Percentiles rank a stretch among this genome's conserved stretches.
Conservation (phyloP, 2,888 invertebrate genomes). For the Eurytoma californica region DNA sequence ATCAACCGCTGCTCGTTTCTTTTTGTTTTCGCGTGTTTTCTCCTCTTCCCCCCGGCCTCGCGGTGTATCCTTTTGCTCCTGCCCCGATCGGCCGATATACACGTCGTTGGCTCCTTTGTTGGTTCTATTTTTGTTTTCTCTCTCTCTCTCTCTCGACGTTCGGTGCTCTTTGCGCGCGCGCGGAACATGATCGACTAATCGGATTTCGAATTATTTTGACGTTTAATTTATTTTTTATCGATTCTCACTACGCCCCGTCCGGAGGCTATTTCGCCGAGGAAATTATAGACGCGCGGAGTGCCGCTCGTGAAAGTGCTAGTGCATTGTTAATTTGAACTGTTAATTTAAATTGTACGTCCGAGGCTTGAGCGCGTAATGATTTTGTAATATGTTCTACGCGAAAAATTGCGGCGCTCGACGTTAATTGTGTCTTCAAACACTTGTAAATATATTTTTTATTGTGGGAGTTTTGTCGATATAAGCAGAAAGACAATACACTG, state of each 20-base stretch:
- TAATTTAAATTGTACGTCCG: background rate
- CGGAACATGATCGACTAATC: constrained; percentile 45
- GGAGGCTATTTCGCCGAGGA: constrained; percentile 8
- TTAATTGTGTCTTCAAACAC: too few species aligned
- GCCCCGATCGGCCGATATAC: constrained; percentile 45
- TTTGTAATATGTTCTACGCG: too few species aligned
- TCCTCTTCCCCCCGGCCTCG: constrained; percentile 19
- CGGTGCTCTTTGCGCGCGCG: background rate
- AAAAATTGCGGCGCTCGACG: too few species aligned
- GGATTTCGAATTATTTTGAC: constrained; percentile 46
- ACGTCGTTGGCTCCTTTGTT: background rate
- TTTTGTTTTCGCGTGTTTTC: constrained; percentile 32
- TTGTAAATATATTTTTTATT: too few species aligned
- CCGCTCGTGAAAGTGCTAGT: too few species aligned
- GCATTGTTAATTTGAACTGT: too few species aligned
- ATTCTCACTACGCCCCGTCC: background rate
- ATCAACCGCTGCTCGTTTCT: constrained; percentile 51
- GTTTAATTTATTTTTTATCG: constrained; percentile 45
- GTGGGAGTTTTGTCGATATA: too few species aligned
- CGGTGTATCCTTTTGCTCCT: constrained; percentile 14
- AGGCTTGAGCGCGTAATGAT: too few species aligned
- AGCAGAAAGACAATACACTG: too few species aligned
- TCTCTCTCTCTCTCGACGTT: background rate
- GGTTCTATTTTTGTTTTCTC: constrained; percentile 2
- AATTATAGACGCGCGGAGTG: background rate